Percentiles rank a stretch among this genome's conserved stretches.
Conservation (phyloP, 2,888 invertebrate species). For the Rhagonycha lutea region DNA sequence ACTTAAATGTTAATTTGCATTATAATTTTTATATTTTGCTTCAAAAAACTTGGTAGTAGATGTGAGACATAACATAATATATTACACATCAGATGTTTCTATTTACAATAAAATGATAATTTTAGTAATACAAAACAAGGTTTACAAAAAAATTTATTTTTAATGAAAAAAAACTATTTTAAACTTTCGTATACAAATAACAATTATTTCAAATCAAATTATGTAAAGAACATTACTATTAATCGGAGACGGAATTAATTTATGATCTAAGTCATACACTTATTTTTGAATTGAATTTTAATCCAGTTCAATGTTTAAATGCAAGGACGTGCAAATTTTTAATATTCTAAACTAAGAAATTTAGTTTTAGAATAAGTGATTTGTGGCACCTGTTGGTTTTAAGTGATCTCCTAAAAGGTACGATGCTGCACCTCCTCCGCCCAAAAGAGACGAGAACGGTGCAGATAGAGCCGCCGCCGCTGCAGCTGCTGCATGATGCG, state of each 20-base stretch:
- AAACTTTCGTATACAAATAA: background rate
- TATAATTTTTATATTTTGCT: background rate
- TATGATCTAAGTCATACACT: background rate
- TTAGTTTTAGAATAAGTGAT: constrained; percentile 65
- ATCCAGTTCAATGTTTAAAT: background rate
- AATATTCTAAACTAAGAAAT: constrained; percentile 28
- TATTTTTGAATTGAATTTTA: background rate
- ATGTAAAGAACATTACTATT: background rate
- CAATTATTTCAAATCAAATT: background rate
- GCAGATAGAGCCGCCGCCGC: constrained; percentile 64
- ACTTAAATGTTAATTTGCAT: no score
- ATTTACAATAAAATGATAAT: background rate
- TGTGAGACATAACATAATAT: background rate
- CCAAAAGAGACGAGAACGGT: constrained; percentile 62
- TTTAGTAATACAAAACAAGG: background rate
- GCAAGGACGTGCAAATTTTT: background rate
- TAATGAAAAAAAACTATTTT: background rate
- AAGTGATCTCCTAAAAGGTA: constrained; percentile 67
- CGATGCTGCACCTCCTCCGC: constrained; percentile 63
- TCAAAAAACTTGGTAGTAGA: background rate
- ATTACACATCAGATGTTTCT: background rate
- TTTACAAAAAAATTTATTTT: background rate
- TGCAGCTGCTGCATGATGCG: constrained; percentile 66
- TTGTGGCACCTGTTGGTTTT: constrained; percentile 63
- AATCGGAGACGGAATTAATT: background rate